These are phyloP conservation scores for Microcebus tavaratra DNA, from an alignment of 2,113 vertebrate genomes.

Conservation along the genomic window DNA sequence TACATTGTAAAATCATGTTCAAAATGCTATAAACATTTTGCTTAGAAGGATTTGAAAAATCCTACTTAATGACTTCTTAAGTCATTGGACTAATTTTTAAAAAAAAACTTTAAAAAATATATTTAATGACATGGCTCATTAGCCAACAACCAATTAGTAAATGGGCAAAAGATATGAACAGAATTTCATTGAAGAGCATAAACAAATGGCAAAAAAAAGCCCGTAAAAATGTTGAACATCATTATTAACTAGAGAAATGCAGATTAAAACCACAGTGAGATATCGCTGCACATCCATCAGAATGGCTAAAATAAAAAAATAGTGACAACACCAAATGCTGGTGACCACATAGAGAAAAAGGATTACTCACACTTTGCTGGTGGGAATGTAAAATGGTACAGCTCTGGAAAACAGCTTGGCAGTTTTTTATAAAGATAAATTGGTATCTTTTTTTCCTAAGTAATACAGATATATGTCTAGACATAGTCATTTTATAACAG, in stretches of 20 bases:
- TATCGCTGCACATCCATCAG: neutral
- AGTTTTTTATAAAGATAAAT: slow-evolving; percentile 12
- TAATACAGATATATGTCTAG: neutral
- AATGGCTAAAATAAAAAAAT: neutral
- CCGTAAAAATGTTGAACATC: neutral
- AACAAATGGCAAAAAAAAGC: neutral
- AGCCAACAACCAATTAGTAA: slow-evolving; percentile 24
- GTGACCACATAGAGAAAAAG: neutral
- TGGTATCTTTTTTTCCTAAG: neutral
- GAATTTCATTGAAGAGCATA: neutral
- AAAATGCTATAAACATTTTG: neutral
- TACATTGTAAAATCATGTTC: neutral
- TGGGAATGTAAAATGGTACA: neutral
- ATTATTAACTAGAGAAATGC: neutral
- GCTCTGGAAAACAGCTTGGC: neutral
- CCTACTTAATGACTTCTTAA: slow-evolving; percentile 37
- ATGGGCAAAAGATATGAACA: neutral
- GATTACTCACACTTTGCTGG: neutral
- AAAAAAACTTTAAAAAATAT: neutral
- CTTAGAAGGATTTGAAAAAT: slow-evolving; percentile 37
- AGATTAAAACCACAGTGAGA: neutral
- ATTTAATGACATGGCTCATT: slow-evolving; percentile 46
- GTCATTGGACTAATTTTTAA: neutral
- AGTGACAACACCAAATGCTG: neutral
- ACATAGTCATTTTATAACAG: neutral